Evolutionary conservation across 2,113 vertebrate species (phyloP).

Genomic region (Thalassarche chlororhynchos): DNA sequence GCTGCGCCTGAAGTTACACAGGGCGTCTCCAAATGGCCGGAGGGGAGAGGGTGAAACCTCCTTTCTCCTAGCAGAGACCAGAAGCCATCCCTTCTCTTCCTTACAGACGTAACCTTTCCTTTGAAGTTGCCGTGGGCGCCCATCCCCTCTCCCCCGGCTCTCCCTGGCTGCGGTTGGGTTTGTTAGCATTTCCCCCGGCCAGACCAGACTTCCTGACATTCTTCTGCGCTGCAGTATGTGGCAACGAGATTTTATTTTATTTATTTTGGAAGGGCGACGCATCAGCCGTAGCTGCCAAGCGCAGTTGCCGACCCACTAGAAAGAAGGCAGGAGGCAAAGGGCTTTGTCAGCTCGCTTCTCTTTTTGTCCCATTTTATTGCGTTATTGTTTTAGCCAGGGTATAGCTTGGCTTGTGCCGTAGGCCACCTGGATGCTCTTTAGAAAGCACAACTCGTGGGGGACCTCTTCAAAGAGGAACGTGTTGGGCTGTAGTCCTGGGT

Average conservation of each 20-base stretch:
- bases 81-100: neutral
- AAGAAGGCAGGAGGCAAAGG: neutral
- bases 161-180: neutral
- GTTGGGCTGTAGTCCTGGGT: neutral
- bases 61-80: neutral
- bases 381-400: neutral
- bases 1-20: neutral
- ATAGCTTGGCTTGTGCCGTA: neutral
- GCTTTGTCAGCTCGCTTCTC: neutral
- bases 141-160: neutral
- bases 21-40: neutral
- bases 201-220: constrained; percentile 31
- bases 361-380: neutral
- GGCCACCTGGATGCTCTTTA: neutral
- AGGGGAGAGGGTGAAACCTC: neutral
- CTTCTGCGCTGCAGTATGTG: neutral
- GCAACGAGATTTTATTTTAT: constrained; percentile 16
- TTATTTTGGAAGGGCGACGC: neutral
- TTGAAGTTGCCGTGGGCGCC: neutral
- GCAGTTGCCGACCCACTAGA: neutral
- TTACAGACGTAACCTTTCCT: neutral
- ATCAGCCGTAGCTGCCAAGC: neutral
- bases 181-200: neutral
- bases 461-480: neutral
- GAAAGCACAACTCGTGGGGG: neutral